Evolutionary conservation across 2,888 invertebrate species (phyloP).

Genomic region (Rhaphigaster nebulosa): DNA sequence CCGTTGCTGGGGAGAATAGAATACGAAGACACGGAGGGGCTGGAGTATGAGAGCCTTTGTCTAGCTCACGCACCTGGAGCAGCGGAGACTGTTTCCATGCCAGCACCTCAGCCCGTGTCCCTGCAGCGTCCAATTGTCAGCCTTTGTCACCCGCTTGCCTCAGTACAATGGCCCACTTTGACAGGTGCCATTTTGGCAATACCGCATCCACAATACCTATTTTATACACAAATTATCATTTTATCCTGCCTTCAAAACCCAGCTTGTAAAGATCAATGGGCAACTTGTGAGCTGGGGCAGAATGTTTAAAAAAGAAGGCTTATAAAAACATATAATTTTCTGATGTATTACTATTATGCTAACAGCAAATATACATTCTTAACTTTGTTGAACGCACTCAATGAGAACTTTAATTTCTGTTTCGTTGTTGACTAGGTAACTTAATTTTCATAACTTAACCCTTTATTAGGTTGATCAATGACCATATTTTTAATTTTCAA

Average conservation of each 20-base stretch:
- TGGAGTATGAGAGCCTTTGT: slow-evolving; percentile 33
- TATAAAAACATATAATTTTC: background rate
- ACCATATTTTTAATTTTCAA: too few species aligned
- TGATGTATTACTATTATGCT: background rate
- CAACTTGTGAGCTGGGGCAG: background rate
- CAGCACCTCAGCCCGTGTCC: slow-evolving; percentile 37
- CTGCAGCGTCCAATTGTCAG: slow-evolving; percentile 21
- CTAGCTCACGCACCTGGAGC: slow-evolving; percentile 31
- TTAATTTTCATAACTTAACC: too few species aligned
- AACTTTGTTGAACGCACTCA: too few species aligned
- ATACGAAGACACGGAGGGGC: slow-evolving; percentile 31
- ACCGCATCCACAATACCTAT: slow-evolving; percentile 52
- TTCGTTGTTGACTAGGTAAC: too few species aligned
- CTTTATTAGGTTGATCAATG: too few species aligned
- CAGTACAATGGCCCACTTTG: slow-evolving; percentile 37
- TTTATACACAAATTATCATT: slow-evolving; percentile 56
- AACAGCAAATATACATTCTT: background rate
- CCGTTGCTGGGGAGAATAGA: slow-evolving; percentile 39
- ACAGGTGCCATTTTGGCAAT: slow-evolving; percentile 54
- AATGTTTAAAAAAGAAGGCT: background rate
- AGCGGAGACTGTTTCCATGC: slow-evolving; percentile 39
- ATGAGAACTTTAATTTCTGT: too few species aligned
- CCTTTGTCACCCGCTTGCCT: slow-evolving; percentile 16
- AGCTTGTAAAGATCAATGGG: background rate
- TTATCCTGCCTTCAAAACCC: background rate